Conservation (phyloP, 2,888 invertebrate genomes). For the Dryococelus australis region DNA sequence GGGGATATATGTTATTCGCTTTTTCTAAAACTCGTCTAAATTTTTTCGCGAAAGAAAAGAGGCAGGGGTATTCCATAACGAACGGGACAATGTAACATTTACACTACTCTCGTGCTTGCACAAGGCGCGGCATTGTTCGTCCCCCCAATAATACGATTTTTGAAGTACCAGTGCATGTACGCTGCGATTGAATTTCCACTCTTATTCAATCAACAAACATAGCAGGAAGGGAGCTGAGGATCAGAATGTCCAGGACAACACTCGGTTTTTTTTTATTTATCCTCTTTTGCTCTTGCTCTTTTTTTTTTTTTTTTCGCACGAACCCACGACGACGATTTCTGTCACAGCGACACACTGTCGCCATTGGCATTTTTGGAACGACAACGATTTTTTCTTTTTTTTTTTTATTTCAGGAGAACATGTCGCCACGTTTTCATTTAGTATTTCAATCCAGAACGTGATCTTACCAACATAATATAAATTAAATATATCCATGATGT, state of each 20-base stretch:
- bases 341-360: background rate
- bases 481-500: no score
- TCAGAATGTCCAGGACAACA: background rate
- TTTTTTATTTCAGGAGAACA: background rate
- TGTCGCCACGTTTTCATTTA: background rate
- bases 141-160: background rate
- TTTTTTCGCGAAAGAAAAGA: no score
- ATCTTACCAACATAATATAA: no score
- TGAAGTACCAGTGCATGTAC: background rate
- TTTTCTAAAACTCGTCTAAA: no score
- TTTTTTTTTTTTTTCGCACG: background rate
- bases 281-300: background rate
- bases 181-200: background rate
- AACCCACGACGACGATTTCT: background rate
- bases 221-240: background rate
- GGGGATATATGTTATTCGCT: no score
- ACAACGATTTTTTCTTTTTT: background rate
- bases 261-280: background rate
- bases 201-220: background rate
- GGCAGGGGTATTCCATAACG: no score
- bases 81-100: background rate
- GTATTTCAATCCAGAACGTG: no score
- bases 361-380: background rate
- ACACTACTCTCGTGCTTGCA: background rate
- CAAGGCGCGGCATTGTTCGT: background rate